Percentiles rank a stretch among this genome's conserved stretches.
Conservation (phyloP, 2,888 invertebrate genomes). For the Cheilosia soror region DNA sequence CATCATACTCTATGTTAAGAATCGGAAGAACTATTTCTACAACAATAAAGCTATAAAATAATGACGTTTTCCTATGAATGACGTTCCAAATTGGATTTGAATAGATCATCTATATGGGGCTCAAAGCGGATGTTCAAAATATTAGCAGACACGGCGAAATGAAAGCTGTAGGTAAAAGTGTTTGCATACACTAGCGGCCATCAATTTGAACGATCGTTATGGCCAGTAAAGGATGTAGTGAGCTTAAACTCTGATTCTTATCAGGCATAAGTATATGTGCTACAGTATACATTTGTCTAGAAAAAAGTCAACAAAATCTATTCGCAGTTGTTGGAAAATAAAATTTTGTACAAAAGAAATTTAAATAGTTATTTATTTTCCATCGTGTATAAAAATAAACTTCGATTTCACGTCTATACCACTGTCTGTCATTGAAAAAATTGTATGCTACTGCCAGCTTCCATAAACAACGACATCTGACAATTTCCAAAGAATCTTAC, state of each 20-base stretch:
- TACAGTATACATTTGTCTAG: no score
- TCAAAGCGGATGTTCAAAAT: slow-evolving; percentile 55
- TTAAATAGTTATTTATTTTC: no score
- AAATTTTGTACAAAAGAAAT: no score
- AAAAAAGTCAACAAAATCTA: no score
- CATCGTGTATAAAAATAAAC: no score
- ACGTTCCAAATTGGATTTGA: slow-evolving; percentile 63
- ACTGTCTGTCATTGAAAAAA: no score
- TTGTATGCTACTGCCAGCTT: no score
- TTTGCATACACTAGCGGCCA: slow-evolving; percentile 35
- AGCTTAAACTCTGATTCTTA: neutral
- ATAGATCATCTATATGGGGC: slow-evolving; percentile 35
- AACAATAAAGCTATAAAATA: slow-evolving; percentile 6
- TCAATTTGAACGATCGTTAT: neutral
- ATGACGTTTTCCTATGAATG: slow-evolving; percentile 58
- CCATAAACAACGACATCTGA: no score
- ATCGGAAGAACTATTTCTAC: slow-evolving; percentile 42
- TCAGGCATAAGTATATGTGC: no score
- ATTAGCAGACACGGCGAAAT: neutral
- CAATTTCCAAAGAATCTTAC: no score
- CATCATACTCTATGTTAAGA: neutral
- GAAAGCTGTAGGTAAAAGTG: neutral
- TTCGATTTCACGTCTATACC: no score
- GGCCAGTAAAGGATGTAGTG: neutral
- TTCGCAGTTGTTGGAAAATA: no score